phyloP scores from a whole-genome alignment of 2,888 invertebrate species.

The Gisinianus flammeolus region DNA sequence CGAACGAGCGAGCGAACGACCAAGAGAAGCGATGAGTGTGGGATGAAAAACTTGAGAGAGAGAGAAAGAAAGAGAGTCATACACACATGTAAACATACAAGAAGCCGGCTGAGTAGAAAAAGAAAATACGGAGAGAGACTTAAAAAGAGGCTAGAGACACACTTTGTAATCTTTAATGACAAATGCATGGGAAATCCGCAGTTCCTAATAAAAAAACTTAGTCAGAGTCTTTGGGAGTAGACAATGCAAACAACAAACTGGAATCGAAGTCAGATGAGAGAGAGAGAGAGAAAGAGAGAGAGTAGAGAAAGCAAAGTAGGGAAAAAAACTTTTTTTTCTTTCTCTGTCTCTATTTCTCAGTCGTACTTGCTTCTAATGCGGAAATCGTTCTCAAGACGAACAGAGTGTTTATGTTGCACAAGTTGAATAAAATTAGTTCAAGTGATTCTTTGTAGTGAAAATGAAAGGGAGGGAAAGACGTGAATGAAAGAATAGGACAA shows the following conservation, averaged over 20 bases:
- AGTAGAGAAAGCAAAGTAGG: slow-evolving; percentile 18
- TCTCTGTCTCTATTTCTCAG: not conserved
- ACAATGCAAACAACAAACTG: slow-evolving; percentile 25
- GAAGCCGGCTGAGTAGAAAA: not conserved
- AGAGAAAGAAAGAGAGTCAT: too few relatives aligned
- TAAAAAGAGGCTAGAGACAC: not conserved
- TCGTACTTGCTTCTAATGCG: slow-evolving; percentile 19
- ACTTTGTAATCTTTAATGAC: slow-evolving; percentile 5
- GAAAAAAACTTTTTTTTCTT: slow-evolving; percentile 1
- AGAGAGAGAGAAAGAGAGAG: slow-evolving; percentile 22
- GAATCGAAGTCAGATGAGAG: slow-evolving; percentile 16
- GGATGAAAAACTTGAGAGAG: too few relatives aligned
- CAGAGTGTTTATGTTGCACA: slow-evolving; percentile 40
- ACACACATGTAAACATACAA: not conserved
- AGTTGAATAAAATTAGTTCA: slow-evolving; percentile 48
- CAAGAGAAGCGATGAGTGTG: not conserved
- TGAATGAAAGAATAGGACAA: slow-evolving; percentile 13
- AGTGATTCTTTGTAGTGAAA: slow-evolving; percentile 47
- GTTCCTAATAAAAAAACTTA: not conserved
- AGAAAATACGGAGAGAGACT: not conserved
- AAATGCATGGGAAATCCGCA: not conserved
- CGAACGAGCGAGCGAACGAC: too few relatives aligned
- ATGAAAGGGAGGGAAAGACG: slow-evolving; percentile 31
- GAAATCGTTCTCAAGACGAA: slow-evolving; percentile 41
- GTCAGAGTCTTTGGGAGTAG: not conserved